Conservation (phyloP, 2,797 vertebrate species). For the Pangasius macronema region DNA sequence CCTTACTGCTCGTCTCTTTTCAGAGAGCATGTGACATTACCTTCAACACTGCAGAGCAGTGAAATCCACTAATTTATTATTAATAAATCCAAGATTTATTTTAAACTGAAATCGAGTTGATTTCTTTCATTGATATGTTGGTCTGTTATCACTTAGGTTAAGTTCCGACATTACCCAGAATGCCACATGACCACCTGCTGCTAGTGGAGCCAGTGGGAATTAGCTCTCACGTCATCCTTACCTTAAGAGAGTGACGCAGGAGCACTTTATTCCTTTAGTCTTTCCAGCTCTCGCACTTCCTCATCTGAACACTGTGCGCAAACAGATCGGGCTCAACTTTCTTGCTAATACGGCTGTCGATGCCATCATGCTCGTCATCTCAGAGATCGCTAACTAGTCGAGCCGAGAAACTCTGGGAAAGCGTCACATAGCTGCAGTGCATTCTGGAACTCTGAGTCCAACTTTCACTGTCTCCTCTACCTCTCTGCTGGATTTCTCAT, state of each 20-base stretch:
- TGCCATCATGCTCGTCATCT: background rate
- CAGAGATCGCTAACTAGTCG: background rate
- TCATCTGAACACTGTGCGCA: background rate
- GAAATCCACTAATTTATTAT: background rate
- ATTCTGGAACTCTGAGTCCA: background rate
- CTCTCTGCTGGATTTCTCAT: background rate
- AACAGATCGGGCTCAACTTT: background rate
- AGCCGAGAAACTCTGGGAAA: background rate
- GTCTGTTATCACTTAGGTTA: background rate
- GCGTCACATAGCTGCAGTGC: background rate
- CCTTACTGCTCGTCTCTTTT: slow-evolving; percentile 5
- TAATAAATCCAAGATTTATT: background rate
- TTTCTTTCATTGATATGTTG: background rate
- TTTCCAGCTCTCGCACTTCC: background rate
- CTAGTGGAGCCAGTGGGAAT: no score
- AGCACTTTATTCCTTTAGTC: background rate
- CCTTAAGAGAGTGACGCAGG: background rate
- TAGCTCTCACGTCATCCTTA: background rate
- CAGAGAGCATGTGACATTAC: slow-evolving; percentile 35
- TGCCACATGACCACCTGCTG: background rate
- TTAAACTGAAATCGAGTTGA: background rate
- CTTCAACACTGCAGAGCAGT: background rate
- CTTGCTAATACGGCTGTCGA: background rate
- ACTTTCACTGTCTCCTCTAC: background rate
- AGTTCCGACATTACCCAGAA: background rate